Base-by-base conservation (phyloP, 1,140 invertebrate genomes). In the Amyelois transitella region DNA sequence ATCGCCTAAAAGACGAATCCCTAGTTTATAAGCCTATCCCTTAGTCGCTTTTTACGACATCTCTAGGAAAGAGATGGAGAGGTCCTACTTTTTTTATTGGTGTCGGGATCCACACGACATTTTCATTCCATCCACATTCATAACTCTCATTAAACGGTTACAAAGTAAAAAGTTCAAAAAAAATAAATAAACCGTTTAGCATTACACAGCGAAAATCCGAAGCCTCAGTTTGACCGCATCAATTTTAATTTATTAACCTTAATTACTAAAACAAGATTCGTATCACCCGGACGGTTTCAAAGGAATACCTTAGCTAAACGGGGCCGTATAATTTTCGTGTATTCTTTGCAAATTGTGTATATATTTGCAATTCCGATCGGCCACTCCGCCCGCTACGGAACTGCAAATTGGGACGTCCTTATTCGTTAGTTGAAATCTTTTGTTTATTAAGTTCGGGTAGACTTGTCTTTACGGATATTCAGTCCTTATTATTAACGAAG, bases 321-420 rank as follows among this genome's bases (percentile, higher is more conserved):
- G 53, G 58, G 55, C 64, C 62, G 73, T 62, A 77, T 77, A 77
- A 77, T 77, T 74, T 68, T 64, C 63, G 43, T 69, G 71, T 77
- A 72, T 74, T 72, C 69, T 74, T 77, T 72, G 69, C 64, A 71
- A 76, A 76, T 74, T 74, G 55, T 6, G 51, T 51, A n/a, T n/a
- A n/a, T n/a, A 77, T 77, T 77, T 77, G 71, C 74, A 77, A 77
- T 74, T 71, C 74, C 63, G 69, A 74, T 77, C 58, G 38, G 24
- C 44, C 55, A 53, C 52, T 51, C 44, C 25, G 50, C 38, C 51
- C 52, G 59, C 52, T 54, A 50, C 47, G 55, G 50, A 53, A 54
- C 47, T 54, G 43, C 64, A 66, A 75, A 75, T 72, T 75, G 66
- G 59, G 58, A 44, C 38, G 22, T 45, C 43, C 51, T 53, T 38